Conservation (phyloP, 2,797 vertebrate genomes). For the Artibeus jamaicensis region DNA sequence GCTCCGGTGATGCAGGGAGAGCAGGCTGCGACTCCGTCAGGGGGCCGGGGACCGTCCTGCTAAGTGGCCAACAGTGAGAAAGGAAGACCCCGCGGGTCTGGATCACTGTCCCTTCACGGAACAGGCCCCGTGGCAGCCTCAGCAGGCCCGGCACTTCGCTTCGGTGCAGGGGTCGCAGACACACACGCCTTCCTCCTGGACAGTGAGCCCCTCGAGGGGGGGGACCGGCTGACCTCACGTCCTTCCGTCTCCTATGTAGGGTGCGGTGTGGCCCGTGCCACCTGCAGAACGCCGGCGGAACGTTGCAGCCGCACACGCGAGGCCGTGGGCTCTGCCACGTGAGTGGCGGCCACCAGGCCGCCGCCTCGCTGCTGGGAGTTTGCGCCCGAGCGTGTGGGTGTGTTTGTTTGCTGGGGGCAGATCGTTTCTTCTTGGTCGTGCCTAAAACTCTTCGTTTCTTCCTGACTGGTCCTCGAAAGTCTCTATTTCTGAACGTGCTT, state of each 20-base stretch:
- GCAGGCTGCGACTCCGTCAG: background rate
- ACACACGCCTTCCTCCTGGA: background rate
- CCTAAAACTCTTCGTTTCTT: background rate
- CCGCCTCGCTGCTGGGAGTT: background rate
- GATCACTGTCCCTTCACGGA: background rate
- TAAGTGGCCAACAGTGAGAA: background rate
- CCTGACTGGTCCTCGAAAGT: background rate
- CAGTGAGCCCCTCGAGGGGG: background rate
- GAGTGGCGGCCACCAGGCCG: background rate
- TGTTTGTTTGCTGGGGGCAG: background rate
- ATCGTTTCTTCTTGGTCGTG: background rate
- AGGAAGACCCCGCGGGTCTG: background rate
- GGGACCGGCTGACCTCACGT: background rate
- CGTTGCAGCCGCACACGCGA: background rate
- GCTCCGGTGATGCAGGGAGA: too few relatives aligned
- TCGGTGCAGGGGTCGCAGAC: background rate
- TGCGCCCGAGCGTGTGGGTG: background rate
- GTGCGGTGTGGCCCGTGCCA: too few relatives aligned
- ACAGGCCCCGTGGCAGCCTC: background rate
- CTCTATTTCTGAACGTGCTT: background rate
- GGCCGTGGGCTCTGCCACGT: background rate
- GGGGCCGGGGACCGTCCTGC: background rate
- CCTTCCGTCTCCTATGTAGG: background rate
- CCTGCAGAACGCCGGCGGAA: background rate
- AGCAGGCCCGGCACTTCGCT: background rate